Conservation (phyloP, 2,113 vertebrate species). For the Dicerorhinus sumatrensis region DNA sequence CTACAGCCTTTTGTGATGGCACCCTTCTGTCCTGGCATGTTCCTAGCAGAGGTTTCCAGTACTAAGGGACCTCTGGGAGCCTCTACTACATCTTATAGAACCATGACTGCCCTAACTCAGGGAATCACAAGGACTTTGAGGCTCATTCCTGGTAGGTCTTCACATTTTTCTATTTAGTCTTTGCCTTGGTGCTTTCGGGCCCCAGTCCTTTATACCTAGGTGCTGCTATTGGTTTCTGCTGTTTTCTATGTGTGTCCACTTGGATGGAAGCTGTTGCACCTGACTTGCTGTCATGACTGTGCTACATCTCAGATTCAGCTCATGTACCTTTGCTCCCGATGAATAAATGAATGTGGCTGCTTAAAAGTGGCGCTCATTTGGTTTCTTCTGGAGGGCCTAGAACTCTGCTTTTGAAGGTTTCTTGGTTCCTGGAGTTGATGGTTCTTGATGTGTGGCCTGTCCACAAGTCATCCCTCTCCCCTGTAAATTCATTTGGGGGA, state of each 20-base stretch:
- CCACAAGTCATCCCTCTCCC: background rate
- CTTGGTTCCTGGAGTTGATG: background rate
- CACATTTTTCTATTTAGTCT: background rate
- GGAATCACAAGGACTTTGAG: background rate
- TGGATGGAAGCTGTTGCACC: background rate
- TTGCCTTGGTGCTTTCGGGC: background rate
- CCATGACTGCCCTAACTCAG: background rate
- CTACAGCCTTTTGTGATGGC: background rate
- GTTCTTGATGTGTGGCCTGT: background rate
- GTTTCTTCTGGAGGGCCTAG: background rate
- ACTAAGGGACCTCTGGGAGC: background rate
- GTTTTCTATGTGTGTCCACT: background rate
- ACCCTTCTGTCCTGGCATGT: background rate
- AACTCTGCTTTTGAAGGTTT: background rate
- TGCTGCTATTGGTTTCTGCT: background rate
- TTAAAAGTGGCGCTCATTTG: background rate
- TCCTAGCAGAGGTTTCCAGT: background rate
- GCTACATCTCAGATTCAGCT: background rate
- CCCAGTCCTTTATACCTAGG: background rate
- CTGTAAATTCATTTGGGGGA: background rate
- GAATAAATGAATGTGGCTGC: background rate
- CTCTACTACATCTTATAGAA: background rate
- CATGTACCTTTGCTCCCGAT: background rate
- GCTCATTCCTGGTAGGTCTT: background rate
- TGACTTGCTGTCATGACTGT: background rate